A percentile compares a stretch with the other conserved stretches of the same genome.
These are phyloP conservation scores for Chrysochloris asiatica DNA, from an alignment of 2,113 vertebrate genomes.

Conservation along the genomic window DNA sequence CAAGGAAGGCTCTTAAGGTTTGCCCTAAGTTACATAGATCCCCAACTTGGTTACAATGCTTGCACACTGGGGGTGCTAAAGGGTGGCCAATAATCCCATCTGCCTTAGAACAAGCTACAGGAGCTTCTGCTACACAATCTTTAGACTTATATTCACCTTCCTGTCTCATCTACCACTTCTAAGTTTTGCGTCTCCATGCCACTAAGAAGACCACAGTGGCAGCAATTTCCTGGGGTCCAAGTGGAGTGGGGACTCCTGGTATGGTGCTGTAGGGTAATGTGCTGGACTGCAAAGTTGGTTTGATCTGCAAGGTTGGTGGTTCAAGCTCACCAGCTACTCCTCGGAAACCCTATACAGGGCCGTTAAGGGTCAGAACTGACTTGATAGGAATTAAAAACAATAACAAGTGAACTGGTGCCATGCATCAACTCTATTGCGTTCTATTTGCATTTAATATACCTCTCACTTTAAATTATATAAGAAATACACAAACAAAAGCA, in stretches of 20 bases:
- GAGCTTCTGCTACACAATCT: neutral
- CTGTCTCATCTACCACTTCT: accelerated
- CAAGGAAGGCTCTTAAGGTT: neutral
- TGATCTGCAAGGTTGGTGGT: too few relatives aligned
- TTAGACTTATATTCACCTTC: too few relatives aligned
- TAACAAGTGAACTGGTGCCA: too few relatives aligned
- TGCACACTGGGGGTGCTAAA: accelerated
- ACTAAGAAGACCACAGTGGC: neutral
- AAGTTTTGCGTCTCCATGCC: neutral
- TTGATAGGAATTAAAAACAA: too few relatives aligned
- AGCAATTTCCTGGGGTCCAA: neutral
- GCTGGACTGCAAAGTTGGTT: too few relatives aligned
- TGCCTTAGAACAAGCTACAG: neutral
- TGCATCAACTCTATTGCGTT: neutral
- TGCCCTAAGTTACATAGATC: neutral
- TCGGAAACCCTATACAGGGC: too few relatives aligned
- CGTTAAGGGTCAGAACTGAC: too few relatives aligned
- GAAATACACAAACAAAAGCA: neutral
- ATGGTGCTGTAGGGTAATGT: too few relatives aligned
- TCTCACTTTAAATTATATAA: neutral
- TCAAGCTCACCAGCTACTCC: too few relatives aligned
- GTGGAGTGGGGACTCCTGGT: too few relatives aligned
- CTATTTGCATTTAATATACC: neutral
- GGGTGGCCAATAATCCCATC: neutral
- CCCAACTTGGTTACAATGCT: neutral